Conservation (phyloP, 2,797 vertebrate species). For the Masticophis lateralis region DNA sequence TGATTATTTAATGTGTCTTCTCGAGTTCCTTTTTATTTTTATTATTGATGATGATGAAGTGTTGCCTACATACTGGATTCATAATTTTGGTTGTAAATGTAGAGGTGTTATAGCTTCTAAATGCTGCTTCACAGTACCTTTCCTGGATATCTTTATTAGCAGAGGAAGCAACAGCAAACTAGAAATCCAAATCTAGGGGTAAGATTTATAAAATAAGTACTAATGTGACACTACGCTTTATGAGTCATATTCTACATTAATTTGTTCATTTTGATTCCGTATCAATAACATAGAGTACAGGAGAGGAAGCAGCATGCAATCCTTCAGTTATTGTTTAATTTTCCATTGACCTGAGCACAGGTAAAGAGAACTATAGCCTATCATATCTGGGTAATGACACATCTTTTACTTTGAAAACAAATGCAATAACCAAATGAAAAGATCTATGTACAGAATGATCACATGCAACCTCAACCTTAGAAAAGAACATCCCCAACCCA, state of each 20-base stretch:
- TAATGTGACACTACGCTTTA: neutral
- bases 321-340: neutral
- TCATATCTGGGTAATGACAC: neutral
- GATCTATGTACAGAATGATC: neutral
- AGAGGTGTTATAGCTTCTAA: neutral
- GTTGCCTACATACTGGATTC: neutral
- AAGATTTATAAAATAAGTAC: neutral
- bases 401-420: neutral
- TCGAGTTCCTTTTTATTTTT: neutral
- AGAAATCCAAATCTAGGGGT: neutral
- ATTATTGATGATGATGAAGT: neutral
- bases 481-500: neutral
- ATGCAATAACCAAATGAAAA: neutral
- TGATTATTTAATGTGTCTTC: neutral
- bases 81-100: neutral
- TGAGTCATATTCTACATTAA: neutral
- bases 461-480: neutral
- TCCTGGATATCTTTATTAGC: neutral
- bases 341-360: neutral
- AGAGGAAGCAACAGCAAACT: neutral
- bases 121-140: neutral
- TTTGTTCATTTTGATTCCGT: neutral
- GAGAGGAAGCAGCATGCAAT: neutral
- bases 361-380: neutral
- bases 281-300: neutral